phyloP scores from a whole-genome alignment of 2,113 vertebrate genomes.

The Zosterops pallidus region DNA sequence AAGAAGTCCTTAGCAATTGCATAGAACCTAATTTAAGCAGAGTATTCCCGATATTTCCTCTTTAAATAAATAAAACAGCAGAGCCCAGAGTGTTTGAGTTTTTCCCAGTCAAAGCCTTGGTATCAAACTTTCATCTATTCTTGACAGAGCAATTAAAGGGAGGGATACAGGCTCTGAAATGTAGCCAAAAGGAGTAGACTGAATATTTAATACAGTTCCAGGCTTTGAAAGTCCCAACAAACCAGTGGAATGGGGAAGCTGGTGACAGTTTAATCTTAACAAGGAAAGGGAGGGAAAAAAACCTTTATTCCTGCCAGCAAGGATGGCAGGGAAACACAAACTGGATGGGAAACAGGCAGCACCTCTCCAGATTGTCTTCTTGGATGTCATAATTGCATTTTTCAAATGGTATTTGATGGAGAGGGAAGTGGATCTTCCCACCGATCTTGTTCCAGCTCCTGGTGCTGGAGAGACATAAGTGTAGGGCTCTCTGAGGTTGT shows the following conservation, averaged over 20 bases:
- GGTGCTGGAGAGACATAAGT: fast-evolving
- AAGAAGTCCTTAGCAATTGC: not conserved
- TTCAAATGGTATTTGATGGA: not conserved
- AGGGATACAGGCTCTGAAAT: slow-evolving; percentile 42
- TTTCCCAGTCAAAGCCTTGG: slow-evolving; percentile 18
- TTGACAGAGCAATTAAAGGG: slow-evolving; percentile 62
- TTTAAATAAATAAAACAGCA: slow-evolving; percentile 23
- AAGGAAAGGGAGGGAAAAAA: not conserved
- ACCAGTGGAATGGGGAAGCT: slow-evolving; percentile 12
- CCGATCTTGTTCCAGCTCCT: not conserved
- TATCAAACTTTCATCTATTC: slow-evolving; percentile 55
- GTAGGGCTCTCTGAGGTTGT: not conserved
- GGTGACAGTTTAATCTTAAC: slow-evolving; percentile 59
- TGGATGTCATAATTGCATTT: not conserved
- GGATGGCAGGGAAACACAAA: not conserved
- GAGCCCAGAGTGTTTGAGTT: slow-evolving; percentile 3
- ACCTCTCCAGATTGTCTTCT: not conserved
- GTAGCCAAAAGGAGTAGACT: slow-evolving; percentile 44
- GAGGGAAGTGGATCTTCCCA: not conserved
- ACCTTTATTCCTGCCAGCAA: not conserved
- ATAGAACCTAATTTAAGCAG: not conserved
- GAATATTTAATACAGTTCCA: slow-evolving; percentile 61
- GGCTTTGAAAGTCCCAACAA: slow-evolving; percentile 63
- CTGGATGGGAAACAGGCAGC: not conserved
- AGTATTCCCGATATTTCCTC: not conserved